phyloP scores from a whole-genome alignment of 1,140 invertebrate species.

The Lucilia cuprina region DNA sequence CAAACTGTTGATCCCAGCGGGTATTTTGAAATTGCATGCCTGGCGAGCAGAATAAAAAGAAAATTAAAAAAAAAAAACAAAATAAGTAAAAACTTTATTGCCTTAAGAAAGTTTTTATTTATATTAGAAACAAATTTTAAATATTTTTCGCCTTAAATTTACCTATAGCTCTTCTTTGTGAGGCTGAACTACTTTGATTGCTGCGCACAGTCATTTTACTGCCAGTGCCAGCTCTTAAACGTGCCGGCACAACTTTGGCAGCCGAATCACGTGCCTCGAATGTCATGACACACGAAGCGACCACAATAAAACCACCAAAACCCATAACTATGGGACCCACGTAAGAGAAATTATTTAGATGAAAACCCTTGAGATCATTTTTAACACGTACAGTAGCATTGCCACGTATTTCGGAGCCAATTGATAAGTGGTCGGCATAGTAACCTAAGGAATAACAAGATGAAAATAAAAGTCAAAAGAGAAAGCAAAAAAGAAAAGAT shows the following conservation, averaged over 20 bases:
- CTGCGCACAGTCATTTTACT: slow-evolving; percentile 52
- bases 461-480: slow-evolving; percentile 17
- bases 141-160: slow-evolving; percentile 39
- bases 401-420: slow-evolving; percentile 75
- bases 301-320: slow-evolving; percentile 90
- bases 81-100: too few species aligned
- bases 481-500: not conserved
- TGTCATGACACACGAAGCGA: slow-evolving; percentile 94
- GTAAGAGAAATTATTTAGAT: slow-evolving; percentile 89
- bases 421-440: slow-evolving; percentile 81
- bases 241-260: slow-evolving; percentile 83
- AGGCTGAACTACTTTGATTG: slow-evolving; percentile 61
- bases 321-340: slow-evolving; percentile 93
- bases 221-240: slow-evolving; percentile 68
- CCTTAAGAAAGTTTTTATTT: too few species aligned
- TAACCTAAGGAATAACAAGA: slow-evolving; percentile 69
- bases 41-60: too few species aligned
- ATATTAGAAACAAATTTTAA: too few species aligned
- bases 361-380: slow-evolving; percentile 81
- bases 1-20: slow-evolving; percentile 70
- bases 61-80: too few species aligned
- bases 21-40: slow-evolving; percentile 64
- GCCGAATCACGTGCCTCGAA: slow-evolving; percentile 89
- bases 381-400: slow-evolving; percentile 80
- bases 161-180: slow-evolving; percentile 62